Evolutionary conservation across 2,113 vertebrate species (phyloP).

Genomic region (Mus pahari): DNA sequence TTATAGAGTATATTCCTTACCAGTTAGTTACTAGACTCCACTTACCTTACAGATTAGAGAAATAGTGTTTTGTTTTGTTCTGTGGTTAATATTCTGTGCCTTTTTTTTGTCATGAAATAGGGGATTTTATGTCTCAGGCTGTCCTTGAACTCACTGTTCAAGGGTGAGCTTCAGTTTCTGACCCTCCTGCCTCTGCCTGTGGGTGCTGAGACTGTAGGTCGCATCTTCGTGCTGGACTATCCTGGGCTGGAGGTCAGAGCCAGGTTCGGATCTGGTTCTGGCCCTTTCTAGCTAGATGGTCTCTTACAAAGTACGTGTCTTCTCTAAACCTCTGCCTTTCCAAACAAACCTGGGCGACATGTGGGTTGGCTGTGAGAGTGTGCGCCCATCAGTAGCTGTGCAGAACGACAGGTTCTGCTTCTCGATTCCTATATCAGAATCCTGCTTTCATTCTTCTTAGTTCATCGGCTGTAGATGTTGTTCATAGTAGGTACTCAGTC

Average conservation of each 20-base stretch:
- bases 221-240: not conserved
- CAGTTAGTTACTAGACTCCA: not conserved
- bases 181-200: not conserved
- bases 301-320: slow-evolving; percentile 14
- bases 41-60: slow-evolving; percentile 25
- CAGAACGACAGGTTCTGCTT: not conserved
- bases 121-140: not conserved
- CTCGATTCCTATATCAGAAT: not conserved
- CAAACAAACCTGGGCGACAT: not conserved
- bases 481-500: not conserved
- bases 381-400: not conserved
- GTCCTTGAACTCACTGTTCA: not conserved
- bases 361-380: slow-evolving; percentile 26
- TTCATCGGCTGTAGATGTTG: slow-evolving; percentile 1
- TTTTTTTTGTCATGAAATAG: not conserved
- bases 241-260: not conserved
- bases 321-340: slow-evolving; percentile 26
- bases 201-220: not conserved
- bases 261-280: not conserved
- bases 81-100: not conserved
- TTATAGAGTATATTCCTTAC: slow-evolving; percentile 37
- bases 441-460: not conserved
- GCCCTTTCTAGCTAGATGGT: slow-evolving; percentile 16
- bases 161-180: not conserved
- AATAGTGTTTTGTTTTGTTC: not conserved